Conservation (phyloP, 2,113 vertebrate species). For the Channa maculata region DNA sequence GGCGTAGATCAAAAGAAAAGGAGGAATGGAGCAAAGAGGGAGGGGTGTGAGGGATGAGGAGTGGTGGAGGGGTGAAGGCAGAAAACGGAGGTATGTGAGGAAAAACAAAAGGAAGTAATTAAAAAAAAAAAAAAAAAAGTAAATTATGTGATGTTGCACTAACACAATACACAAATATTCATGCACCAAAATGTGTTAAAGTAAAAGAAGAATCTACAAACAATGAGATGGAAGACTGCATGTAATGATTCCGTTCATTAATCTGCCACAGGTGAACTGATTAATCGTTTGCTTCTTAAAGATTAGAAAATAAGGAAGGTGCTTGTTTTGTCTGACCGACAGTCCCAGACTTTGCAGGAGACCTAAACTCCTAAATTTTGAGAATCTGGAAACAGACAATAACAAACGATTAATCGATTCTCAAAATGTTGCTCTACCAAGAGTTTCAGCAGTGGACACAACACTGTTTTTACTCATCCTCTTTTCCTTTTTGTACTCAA, state of each 20-base stretch:
- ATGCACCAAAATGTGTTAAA: constrained; percentile 77
- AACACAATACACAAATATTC: constrained; percentile 59
- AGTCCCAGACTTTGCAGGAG: background rate
- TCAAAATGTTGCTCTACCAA: background rate
- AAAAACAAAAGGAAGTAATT: constrained; percentile 77
- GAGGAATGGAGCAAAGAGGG: constrained; percentile 51
- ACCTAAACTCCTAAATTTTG: background rate
- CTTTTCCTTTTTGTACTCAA: too few relatives aligned
- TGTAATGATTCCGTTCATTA: background rate
- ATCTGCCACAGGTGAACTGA: constrained; percentile 4
- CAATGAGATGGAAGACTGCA: constrained; percentile 68
- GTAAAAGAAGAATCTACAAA: constrained; percentile 60
- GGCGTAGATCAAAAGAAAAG: constrained; percentile 68
- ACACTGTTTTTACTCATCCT: background rate
- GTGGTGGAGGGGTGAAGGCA: constrained; percentile 5
- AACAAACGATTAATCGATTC: constrained; percentile 20
- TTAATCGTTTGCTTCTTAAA: constrained; percentile 9
- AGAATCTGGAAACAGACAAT: background rate
- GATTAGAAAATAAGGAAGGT: background rate
- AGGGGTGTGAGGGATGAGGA: constrained; percentile 72
- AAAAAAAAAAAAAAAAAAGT: constrained; percentile 80
- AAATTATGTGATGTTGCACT: constrained; percentile 84
- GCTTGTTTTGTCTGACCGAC: background rate
- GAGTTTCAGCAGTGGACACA: background rate
- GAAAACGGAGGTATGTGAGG: constrained; percentile 6